phyloP scores from a whole-genome alignment of 1,140 invertebrate species.

The Heterodera schachtii region DNA sequence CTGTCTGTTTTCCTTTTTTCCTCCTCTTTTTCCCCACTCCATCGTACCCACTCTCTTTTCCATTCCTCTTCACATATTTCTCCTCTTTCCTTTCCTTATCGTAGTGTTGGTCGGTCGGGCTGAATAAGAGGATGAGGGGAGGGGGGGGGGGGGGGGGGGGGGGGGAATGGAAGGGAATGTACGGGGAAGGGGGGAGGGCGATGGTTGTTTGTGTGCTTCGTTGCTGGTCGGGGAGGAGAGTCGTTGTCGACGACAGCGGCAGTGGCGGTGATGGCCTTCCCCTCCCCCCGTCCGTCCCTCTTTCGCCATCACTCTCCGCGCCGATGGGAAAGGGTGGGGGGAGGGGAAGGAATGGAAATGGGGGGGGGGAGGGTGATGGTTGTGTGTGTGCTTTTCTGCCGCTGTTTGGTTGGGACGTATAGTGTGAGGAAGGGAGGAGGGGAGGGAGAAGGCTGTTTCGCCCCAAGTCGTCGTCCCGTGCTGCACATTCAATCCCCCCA shows the following conservation, averaged over 20 bases:
- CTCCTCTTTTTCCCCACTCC: not conserved
- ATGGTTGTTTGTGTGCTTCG: not conserved
- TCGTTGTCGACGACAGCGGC: not conserved
- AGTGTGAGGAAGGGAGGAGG: not conserved
- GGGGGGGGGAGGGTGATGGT: no score
- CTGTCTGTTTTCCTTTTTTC: no score
- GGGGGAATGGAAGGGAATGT: no score
- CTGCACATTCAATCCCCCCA: not conserved
- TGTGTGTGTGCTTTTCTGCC: not conserved
- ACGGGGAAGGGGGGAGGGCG: not conserved
- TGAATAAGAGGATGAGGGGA: not conserved
- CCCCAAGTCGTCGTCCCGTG: not conserved
- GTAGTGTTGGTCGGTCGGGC: not conserved
- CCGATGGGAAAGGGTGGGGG: not conserved
- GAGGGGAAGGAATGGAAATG: not conserved
- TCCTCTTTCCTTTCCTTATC: not conserved
- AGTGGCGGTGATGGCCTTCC: not conserved
- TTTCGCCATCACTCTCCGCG: not conserved
- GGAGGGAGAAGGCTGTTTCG: not conserved
- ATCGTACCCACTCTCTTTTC: not conserved
- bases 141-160: no score
- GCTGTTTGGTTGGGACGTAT: not conserved
- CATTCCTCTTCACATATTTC: not conserved
- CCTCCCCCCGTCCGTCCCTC: no score
- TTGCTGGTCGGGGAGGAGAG: not conserved